phyloP scores from a whole-genome alignment of 2,113 vertebrate species.

The Paramisgurnus dabryanus region DNA sequence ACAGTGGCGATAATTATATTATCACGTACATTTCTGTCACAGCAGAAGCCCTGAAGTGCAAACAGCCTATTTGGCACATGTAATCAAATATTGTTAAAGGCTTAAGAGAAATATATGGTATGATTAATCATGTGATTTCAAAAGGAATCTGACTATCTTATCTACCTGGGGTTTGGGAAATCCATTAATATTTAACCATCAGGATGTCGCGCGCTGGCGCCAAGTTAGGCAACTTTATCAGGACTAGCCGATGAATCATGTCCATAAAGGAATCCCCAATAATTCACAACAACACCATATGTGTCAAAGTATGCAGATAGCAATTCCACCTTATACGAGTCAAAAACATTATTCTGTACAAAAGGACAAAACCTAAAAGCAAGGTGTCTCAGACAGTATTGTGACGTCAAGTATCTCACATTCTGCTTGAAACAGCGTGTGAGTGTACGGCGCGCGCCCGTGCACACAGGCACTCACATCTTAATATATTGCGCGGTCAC shows the following conservation, averaged over 20 bases:
- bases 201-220: conserved; percentile 69
- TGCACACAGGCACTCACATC: conserved; percentile 67
- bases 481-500: conserved; percentile 68
- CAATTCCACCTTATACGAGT: background rate
- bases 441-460: conserved; percentile 63
- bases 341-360: background rate
- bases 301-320: background rate
- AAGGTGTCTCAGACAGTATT: conserved; percentile 4
- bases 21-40: background rate
- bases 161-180: conserved; percentile 54
- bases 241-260: conserved; percentile 61
- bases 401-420: conserved; percentile 70
- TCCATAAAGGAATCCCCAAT: conserved; percentile 54
- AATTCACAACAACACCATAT: conserved; percentile 4
- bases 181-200: conserved; percentile 75
- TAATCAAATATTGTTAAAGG: background rate
- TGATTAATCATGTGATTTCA: conserved; percentile 29
- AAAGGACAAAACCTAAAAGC: background rate
- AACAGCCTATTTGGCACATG: background rate
- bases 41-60: background rate
- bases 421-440: conserved; percentile 49
- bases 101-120: conserved; percentile 11
- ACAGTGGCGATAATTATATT: background rate
- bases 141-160: conserved; percentile 41
- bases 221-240: conserved; percentile 68